A percentile compares a stretch with the other conserved stretches of the same genome.
Evolutionary conservation across 2,888 invertebrate genomes (phyloP).

Genomic region (Antitype chi): DNA sequence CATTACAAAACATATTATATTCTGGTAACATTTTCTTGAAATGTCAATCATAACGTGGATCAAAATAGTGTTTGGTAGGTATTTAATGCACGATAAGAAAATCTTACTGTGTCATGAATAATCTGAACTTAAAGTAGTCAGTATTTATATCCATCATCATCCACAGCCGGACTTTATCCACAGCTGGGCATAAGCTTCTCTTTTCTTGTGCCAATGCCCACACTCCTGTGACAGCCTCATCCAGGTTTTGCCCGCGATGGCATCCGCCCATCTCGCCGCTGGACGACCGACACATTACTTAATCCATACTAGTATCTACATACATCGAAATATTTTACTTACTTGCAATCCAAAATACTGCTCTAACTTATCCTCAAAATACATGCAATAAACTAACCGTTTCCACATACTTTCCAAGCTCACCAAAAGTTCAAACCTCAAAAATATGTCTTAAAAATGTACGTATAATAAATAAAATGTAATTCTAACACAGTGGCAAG

Average conservation of each 20-base stretch:
- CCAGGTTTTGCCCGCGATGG: too few relatives aligned
- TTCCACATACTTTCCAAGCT: constrained; percentile 4
- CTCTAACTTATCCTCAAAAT: background rate
- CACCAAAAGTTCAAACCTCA: constrained; percentile 4
- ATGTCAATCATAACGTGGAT: too few relatives aligned
- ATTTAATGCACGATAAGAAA: background rate
- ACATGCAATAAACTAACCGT: constrained; percentile 10
- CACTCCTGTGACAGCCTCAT: too few relatives aligned
- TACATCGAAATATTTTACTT: too few relatives aligned
- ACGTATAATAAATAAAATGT: constrained; percentile 61
- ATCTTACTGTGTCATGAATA: background rate
- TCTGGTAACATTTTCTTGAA: background rate
- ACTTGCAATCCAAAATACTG: too few relatives aligned
- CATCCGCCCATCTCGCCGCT: too few relatives aligned
- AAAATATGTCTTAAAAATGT: constrained; percentile 46
- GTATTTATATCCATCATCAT: background rate
- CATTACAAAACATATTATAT: background rate
- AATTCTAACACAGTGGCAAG: constrained; percentile 74
- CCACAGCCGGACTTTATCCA: too few relatives aligned
- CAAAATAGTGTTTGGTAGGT: background rate
- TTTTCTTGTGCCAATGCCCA: too few relatives aligned
- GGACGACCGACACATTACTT: too few relatives aligned
- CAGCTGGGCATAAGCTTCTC: too few relatives aligned
- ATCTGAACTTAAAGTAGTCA: background rate
- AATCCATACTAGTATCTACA: too few relatives aligned